A percentile compares a stretch with the other conserved stretches of the same genome.
phyloP scores from a whole-genome alignment of 1,140 invertebrate species.

The Sogatella furcifera region DNA sequence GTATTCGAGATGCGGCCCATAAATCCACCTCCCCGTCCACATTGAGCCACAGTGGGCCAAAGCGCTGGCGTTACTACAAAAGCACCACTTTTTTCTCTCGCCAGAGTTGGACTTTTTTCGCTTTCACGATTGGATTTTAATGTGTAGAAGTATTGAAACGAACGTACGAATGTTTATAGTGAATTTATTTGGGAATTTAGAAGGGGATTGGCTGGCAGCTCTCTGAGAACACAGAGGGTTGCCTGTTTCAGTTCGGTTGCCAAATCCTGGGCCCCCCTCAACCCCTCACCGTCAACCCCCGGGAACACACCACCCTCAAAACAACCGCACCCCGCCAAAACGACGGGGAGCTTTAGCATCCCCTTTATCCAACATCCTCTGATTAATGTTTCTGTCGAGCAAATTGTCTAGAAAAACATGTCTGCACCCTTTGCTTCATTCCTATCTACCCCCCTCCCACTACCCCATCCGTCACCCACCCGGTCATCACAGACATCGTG shows the following conservation, averaged over 20 bases:
- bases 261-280: neutral
- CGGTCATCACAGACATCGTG: neutral
- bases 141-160: neutral
- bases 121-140: no score
- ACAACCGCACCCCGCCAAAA: neutral
- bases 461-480: no score
- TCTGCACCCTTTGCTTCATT: constrained; percentile 1
- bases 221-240: neutral
- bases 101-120: no score
- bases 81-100: no score
- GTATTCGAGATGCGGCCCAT: no score
- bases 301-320: neutral
- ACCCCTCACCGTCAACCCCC: neutral
- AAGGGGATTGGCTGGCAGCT: neutral
- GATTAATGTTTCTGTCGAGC: constrained; percentile 4
- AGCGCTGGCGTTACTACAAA: no score
- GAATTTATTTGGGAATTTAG: neutral
- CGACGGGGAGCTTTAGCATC: no score
- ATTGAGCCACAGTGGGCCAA: no score
- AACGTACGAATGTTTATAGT: neutral
- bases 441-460: no score
- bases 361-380: neutral
- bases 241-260: neutral
- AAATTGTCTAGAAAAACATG: constrained; percentile 4
- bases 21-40: no score